These are phyloP conservation scores for Onychostoma macrolepis DNA, from an alignment of 2,113 vertebrate genomes.

Conservation along the genomic window DNA sequence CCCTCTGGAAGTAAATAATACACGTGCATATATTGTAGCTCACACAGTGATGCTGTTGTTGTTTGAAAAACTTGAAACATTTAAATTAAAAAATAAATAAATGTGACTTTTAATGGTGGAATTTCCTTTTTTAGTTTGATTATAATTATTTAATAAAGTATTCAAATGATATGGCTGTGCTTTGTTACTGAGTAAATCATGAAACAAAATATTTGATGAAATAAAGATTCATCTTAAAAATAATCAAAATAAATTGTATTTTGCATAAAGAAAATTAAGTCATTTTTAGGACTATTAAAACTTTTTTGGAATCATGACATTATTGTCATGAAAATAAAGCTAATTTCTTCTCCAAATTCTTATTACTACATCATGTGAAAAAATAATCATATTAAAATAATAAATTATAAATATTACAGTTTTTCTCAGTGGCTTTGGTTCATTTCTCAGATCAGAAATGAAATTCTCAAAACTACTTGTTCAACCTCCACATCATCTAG, in stretches of 20 bases:
- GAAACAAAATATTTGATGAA: not conserved
- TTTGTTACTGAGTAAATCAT: not conserved
- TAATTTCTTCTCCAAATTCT: not conserved
- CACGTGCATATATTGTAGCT: not conserved
- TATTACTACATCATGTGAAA: not conserved
- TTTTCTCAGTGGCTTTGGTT: no score
- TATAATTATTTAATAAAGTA: slow-evolving; percentile 77
- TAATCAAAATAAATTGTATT: not conserved
- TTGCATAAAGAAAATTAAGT: not conserved
- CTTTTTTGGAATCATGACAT: not conserved
- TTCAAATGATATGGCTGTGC: slow-evolving; percentile 55
- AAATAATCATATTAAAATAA: not conserved
- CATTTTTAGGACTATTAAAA: not conserved
- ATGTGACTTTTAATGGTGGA: slow-evolving; percentile 23
- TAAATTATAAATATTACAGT: no score
- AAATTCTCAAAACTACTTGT: no score
- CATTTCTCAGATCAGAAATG: no score
- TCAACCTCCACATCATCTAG: no score
- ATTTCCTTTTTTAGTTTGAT: slow-evolving; percentile 46
- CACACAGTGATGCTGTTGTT: slow-evolving; percentile 4
- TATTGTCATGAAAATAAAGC: not conserved
- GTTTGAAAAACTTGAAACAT: not conserved
- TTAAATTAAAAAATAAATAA: not conserved
- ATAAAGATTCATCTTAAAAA: not conserved
- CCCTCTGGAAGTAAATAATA: not conserved